Conservation (phyloP, 2,797 vertebrate species). For the Eptatretus atami region DNA sequence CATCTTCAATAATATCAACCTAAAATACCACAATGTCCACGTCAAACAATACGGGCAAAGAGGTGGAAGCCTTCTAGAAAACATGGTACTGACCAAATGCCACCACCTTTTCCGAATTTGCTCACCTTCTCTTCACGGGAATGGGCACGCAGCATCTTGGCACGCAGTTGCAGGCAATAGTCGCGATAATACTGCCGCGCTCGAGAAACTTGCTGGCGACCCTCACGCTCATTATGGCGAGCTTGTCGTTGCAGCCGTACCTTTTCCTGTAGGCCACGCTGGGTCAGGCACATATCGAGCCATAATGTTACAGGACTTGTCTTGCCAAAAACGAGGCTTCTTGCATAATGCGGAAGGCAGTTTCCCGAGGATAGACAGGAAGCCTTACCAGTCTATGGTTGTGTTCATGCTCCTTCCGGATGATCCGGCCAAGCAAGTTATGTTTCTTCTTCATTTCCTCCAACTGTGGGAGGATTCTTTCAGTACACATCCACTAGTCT, state of each 20-base stretch:
- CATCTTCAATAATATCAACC: too few relatives aligned
- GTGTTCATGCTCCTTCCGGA: slow-evolving; percentile 42
- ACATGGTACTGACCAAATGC: too few relatives aligned
- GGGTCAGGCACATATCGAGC: neutral
- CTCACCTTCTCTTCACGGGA: slow-evolving; percentile 52
- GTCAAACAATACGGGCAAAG: too few relatives aligned
- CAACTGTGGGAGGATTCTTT: slow-evolving; percentile 18
- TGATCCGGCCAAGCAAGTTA: slow-evolving; percentile 31
- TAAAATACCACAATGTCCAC: too few relatives aligned
- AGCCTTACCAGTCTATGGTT: slow-evolving; percentile 38
- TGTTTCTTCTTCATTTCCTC: slow-evolving; percentile 45
- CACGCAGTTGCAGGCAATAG: slow-evolving; percentile 39
- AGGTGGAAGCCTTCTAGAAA: too few relatives aligned
- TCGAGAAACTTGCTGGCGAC: slow-evolving; percentile 33
- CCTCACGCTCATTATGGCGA: slow-evolving; percentile 38
- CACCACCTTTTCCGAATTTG: neutral
- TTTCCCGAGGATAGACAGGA: neutral
- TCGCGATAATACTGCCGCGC: slow-evolving; percentile 51
- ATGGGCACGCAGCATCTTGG: slow-evolving; percentile 40
- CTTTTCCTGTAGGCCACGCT: slow-evolving; percentile 37
- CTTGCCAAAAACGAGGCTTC: too few relatives aligned
- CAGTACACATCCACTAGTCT: too few relatives aligned
- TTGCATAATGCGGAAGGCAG: slow-evolving; percentile 7
- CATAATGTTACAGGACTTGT: too few relatives aligned
- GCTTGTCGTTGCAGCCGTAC: slow-evolving; percentile 31